Base-by-base conservation (phyloP, 2,797 vertebrate genomes). In the Schizothorax lantsangensis region DNA sequence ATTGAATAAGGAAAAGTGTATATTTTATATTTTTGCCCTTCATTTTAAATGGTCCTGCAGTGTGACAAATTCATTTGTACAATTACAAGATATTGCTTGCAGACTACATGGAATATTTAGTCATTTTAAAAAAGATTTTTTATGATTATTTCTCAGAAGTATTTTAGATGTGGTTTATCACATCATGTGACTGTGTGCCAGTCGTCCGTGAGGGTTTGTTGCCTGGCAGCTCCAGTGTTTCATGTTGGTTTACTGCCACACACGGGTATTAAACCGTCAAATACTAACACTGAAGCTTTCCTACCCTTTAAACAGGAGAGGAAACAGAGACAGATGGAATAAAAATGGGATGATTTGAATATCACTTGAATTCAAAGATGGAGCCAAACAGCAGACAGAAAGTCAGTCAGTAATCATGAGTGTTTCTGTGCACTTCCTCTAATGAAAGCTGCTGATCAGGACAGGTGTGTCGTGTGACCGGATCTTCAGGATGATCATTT, bases 321-420 rank as follows among this genome's bases (percentile, higher is more conserved):
- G 3, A 78, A 6, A 40, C 2, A 57, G 21, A 62, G 12, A 43
- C 49, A 2, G 5, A 12, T 17, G 12, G 40, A 45, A 15, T 6
- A 14, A 64, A 57, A 64, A 66, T 17, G 9, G 0, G 33, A n/a
- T 33, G 14, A 84, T 84, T 84, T 84, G 30, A 75, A 38, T 84
- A 9, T 77, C 1, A 84, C 77, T 84, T 84, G 72, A 84, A 77
- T 84, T 64, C 19, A 38, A 17, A 84, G 40, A 84, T 38, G 72
- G 57, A 66, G 19, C 4, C 0, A 1, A 45, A 23, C n/a, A 12
- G 10, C 47, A 49, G 47, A n/a, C 2, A 23, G 5, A 33, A 33
- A 17, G 14, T 33, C 4, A 10, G 23, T 62, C 14, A 40, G 19
- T 36, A 8, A 40, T 54, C 52, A n/a, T 14, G 7, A 2, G 38